Evolutionary conservation across 2,888 invertebrate species (phyloP), one percentile per base, ranked within the genome.

Genomic region (Mactromeris polynyma): DNA sequence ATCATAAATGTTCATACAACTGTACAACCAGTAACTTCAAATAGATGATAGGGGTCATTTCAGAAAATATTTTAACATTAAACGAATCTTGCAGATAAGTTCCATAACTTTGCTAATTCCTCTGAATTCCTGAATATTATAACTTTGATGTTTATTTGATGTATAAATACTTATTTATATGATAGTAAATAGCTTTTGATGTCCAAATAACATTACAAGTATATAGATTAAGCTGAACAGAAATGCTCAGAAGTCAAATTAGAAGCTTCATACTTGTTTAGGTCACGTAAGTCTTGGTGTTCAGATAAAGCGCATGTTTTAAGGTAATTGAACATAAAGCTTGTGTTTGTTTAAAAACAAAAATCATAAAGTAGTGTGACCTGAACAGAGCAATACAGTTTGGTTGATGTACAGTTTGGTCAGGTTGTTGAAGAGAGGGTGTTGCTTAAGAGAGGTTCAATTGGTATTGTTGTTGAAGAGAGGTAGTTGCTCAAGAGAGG

Each of bases 111-210:
- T 64, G 58, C 26, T 64, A 64, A 64, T 26, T 64, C 58, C 26
- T 19, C 11, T 26, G 58, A 64, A 64, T 64, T 64, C 58, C 26
- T 64, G 58, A 26, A 26, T 64, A 26, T 64, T n/a, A 64, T 64
- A 26, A 26, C 58, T 64, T 64, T 64, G 58, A 64, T 64, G 58
- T 64, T 2, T 64, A 64, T 64, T 64, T 64, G 58, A 64, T 64
- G 58, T 64, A n/a, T 51, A 51, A n/a, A n/a, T 64, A 64, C n/a
- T 9, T 64, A 64, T 64, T 64, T n/a, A 64, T 64, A 64, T 64
- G 58, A 64, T 64, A 64, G 26, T 64, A 64, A 64, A 64, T 64
- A 26, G 58, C 58, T 26, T 64, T 64, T 26, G 58, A 64, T 64
- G 58, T 64, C n/a, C 26, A 26, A 64, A n/a, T 26, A 64, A 64